Percentiles rank a stretch among this genome's conserved stretches.
These are phyloP conservation scores for Unio pictorum DNA, from an alignment of 2,888 invertebrate genomes.

Conservation along the genomic window DNA sequence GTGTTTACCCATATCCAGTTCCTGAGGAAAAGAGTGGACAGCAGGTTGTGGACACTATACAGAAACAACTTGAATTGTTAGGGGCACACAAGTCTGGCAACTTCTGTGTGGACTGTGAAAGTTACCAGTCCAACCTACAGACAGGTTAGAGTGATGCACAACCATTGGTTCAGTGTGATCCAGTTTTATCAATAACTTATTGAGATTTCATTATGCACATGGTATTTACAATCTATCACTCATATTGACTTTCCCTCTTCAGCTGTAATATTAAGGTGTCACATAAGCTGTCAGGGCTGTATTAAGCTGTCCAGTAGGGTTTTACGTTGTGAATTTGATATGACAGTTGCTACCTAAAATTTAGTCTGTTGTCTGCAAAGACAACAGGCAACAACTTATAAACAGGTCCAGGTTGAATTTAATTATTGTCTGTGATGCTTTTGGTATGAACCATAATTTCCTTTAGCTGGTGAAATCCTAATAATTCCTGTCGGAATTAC, in stretches of 20 bases:
- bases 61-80: conserved; percentile 86
- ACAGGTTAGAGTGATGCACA: conserved; percentile 28
- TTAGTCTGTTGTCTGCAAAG: too few relatives aligned
- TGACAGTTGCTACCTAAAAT: too few relatives aligned
- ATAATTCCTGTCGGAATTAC: too few relatives aligned
- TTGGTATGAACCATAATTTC: too few relatives aligned
- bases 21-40: conserved; percentile 92
- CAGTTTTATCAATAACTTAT: background rate
- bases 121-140: conserved; percentile 77
- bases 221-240: background rate
- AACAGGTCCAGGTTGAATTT: too few relatives aligned
- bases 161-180: background rate
- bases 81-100: conserved; percentile 91
- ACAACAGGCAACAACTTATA: too few relatives aligned
- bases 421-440: too few relatives aligned
- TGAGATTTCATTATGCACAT: background rate
- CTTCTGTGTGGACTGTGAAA: conserved; percentile 95
- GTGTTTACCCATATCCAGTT: conserved; percentile 88
- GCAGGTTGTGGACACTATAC: conserved; percentile 85
- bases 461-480: too few relatives aligned
- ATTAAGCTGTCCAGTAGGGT: too few relatives aligned
- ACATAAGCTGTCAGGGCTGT: background rate
- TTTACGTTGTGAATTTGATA: too few relatives aligned
- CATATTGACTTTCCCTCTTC: background rate
- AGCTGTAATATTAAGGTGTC: background rate